Evolutionary conservation across 2,113 vertebrate genomes (phyloP), one percentile per base, ranked within the genome.

Genomic region (Tenrec ecaudatus): DNA sequence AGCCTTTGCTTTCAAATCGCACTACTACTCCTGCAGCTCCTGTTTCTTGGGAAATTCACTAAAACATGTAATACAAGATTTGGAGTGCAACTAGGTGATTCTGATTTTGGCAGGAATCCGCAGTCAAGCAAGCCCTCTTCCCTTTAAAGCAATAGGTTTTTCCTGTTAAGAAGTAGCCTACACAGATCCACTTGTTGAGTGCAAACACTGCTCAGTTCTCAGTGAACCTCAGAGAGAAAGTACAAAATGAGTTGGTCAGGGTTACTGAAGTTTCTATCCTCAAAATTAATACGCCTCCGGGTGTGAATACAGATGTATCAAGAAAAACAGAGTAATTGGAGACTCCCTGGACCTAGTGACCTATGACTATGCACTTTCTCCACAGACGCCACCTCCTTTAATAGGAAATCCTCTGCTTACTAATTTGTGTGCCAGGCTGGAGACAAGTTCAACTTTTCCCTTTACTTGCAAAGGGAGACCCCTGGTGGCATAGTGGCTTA

Each of bases 161-260:
- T 77, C 53, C 86, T 58, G 16, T 82, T 82, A 82, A 16, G 25
- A 25, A 10, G 38, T 36, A 62, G 12, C 36, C 22, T 87, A 19
- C 22, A 20, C 58, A n/a, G 5, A 64, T 16, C 16, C 75, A 77
- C 82, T 81, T 92, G 36, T 78, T 90, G 33, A 90, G n/a, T 79
- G 23, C 20, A 82, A 94, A 92, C 75, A 86, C 11, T 88, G 33
- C 27, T 69, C 27, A 27, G 36, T 53, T 92, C 62, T 94, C 40
- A 88, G 68, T 8, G 78, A 89, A 3, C 69, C 25, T 92, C 87
- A n/a, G 8, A 25, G 23, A 36, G 9, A 86, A 76, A 62, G 15
- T 38, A 86, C 25, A 38, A 89, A 12, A 79, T 57, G 16, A 36
- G 88, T 69, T 76, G 8, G n/a, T 85, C 29, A 85, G 25, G 81